phyloP scores from a whole-genome alignment of 35 echinoderm and acorn worm species.

The Apostichopus californicus region DNA sequence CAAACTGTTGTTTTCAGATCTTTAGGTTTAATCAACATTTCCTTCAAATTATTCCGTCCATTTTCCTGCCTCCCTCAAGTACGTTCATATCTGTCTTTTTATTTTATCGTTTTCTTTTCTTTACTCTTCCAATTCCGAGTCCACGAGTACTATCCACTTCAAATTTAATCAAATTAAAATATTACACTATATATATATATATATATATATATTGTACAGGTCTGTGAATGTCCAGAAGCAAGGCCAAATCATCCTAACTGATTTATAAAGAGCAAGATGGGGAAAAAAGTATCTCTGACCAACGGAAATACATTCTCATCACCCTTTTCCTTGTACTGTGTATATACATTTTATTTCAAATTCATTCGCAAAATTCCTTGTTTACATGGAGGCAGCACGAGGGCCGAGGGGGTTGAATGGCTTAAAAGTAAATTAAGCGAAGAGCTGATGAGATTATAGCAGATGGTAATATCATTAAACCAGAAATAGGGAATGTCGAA shows the following conservation, averaged over 20 bases:
- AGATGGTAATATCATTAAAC: conserved; percentile 31
- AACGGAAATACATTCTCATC: background rate
- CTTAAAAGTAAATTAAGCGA: conserved; percentile 38
- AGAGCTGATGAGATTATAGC: conserved; percentile 5
- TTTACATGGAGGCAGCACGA: background rate
- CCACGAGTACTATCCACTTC: background rate
- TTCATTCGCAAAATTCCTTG: background rate
- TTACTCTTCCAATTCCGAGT: background rate
- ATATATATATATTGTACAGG: no score
- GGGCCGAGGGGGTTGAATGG: background rate
- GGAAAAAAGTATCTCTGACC: background rate
- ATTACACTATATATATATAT: background rate
- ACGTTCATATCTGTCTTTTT: background rate
- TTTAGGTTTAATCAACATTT: no score
- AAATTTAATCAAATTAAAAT: background rate
- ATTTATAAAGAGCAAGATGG: background rate
- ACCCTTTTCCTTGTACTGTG: background rate
- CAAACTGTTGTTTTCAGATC: no score
- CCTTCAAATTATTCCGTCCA: no score
- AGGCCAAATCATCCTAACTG: background rate
- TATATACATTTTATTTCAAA: background rate
- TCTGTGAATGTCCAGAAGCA: background rate
- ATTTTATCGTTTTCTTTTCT: background rate
- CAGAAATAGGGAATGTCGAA: conserved; percentile 10
- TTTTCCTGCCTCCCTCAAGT: no score